Evolutionary conservation across 2,888 invertebrate genomes (phyloP).

Genomic region (Polydrusus cervinus): DNA sequence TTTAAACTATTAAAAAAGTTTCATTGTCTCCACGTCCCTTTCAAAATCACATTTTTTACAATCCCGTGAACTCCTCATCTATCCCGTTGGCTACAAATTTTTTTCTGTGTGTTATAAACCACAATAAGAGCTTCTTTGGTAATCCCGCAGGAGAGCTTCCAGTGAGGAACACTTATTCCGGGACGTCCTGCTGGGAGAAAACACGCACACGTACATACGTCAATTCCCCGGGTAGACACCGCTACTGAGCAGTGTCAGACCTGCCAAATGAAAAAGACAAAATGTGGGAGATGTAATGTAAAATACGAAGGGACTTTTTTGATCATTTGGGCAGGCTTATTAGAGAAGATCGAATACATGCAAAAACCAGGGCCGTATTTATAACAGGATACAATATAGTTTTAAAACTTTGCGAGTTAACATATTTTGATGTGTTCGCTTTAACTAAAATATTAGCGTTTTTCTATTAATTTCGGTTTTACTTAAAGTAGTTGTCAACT

Average conservation of each 20-base stretch:
- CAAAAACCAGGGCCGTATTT: too few relatives aligned
- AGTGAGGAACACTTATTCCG: conserved; percentile 38
- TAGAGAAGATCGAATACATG: not conserved
- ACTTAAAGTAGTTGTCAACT: too few relatives aligned
- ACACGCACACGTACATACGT: conserved; percentile 32
- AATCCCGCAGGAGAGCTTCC: conserved; percentile 26
- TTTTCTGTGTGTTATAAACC: conserved; percentile 11
- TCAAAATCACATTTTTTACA: too few relatives aligned
- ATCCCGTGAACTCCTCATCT: not conserved
- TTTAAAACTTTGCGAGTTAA: too few relatives aligned
- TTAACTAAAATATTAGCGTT: too few relatives aligned
- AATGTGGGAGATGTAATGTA: conserved; percentile 13
- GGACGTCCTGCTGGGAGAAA: conserved; percentile 28
- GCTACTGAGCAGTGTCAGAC: conserved; percentile 18
- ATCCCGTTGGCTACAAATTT: not conserved
- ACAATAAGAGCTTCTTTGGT: conserved; percentile 23
- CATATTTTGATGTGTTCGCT: too few relatives aligned
- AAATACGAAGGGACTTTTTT: not conserved
- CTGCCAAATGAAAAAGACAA: conserved; percentile 20
- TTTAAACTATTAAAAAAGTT: too few relatives aligned
- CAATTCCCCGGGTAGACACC: conserved; percentile 17
- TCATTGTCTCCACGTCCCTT: too few relatives aligned
- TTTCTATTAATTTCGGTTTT: too few relatives aligned
- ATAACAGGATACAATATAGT: too few relatives aligned
- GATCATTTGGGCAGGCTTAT: not conserved